These are phyloP conservation scores for Volucella zonaria DNA, from an alignment of 2,888 invertebrate genomes.

Conservation along the genomic window DNA sequence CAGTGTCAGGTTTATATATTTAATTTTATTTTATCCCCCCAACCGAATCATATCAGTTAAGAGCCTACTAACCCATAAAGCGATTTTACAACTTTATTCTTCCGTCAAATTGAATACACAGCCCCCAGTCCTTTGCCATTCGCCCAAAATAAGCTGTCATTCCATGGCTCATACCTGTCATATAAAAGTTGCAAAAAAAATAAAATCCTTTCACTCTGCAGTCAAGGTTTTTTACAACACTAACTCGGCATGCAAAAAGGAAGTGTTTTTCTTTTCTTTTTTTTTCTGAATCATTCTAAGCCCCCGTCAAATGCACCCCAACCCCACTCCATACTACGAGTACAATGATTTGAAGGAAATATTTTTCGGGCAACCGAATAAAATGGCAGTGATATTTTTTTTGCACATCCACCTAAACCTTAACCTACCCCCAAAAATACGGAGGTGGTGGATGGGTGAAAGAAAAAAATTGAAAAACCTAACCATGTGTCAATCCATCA, in stretches of 20 bases:
- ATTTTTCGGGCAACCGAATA: slow-evolving; percentile 63
- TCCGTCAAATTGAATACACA: background rate
- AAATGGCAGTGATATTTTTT: slow-evolving; percentile 67
- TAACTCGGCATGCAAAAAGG: slow-evolving; percentile 50
- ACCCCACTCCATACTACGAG: slow-evolving; percentile 36
- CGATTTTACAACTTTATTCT: slow-evolving; percentile 47
- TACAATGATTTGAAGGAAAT: slow-evolving; percentile 60
- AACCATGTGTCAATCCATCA: slow-evolving; percentile 73
- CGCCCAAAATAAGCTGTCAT: slow-evolving; percentile 51
- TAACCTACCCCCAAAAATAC: background rate
- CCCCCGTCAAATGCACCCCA: slow-evolving; percentile 27
- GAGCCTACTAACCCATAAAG: slow-evolving; percentile 45
- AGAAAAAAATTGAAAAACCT: slow-evolving; percentile 58
- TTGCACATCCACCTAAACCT: background rate
- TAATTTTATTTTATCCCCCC: too few relatives aligned
- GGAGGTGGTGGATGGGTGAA: background rate
- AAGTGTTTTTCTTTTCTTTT: background rate
- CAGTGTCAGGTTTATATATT: slow-evolving; percentile 10
- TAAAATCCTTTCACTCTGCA: slow-evolving; percentile 36
- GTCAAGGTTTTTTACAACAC: slow-evolving; percentile 34
- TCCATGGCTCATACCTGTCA: slow-evolving; percentile 58
- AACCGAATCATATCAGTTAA: slow-evolving; percentile 24
- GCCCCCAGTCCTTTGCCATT: background rate
- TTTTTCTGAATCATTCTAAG: background rate
- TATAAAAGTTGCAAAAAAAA: slow-evolving; percentile 39